phyloP scores from a whole-genome alignment of 2,888 invertebrate species.

The Julus scanicus region DNA sequence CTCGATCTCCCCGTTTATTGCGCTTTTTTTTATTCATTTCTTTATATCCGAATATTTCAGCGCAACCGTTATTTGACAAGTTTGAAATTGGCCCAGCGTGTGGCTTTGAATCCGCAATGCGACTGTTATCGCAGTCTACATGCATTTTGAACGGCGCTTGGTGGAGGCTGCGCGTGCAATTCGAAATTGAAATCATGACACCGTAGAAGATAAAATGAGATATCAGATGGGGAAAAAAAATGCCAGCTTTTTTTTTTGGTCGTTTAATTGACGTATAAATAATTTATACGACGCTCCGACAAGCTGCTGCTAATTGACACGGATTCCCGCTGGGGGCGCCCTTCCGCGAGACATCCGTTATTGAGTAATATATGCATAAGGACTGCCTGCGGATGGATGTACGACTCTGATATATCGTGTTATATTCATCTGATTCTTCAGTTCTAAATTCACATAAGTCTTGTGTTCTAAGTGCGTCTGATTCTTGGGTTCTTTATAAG shows the following conservation, averaged over 20 bases:
- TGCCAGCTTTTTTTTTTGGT: background rate
- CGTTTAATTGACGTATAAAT: background rate
- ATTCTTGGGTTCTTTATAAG: too few species aligned
- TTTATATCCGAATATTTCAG: conserved; percentile 33
- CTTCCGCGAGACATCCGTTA: background rate
- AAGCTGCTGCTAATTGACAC: conserved; percentile 33
- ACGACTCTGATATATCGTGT: too few species aligned
- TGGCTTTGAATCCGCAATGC: conserved; percentile 13
- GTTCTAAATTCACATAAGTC: too few species aligned
- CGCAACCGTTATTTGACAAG: conserved; percentile 25
- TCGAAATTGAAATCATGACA: conserved; percentile 1
- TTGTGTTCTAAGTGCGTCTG: too few species aligned
- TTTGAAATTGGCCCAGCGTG: conserved; percentile 26
- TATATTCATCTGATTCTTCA: too few species aligned
- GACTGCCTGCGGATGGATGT: too few species aligned
- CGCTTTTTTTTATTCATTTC: background rate
- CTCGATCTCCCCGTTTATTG: background rate
- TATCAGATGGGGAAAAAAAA: background rate
- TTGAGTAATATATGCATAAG: background rate
- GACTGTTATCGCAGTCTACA: background rate
- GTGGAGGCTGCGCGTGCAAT: background rate
- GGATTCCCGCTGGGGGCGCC: conserved; percentile 33
- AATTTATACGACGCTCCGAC: conserved; percentile 15
- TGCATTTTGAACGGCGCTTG: background rate
- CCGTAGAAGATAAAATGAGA: background rate